Conservation (phyloP, 2,888 invertebrate genomes). For the Drosophila kanekoi region DNA sequence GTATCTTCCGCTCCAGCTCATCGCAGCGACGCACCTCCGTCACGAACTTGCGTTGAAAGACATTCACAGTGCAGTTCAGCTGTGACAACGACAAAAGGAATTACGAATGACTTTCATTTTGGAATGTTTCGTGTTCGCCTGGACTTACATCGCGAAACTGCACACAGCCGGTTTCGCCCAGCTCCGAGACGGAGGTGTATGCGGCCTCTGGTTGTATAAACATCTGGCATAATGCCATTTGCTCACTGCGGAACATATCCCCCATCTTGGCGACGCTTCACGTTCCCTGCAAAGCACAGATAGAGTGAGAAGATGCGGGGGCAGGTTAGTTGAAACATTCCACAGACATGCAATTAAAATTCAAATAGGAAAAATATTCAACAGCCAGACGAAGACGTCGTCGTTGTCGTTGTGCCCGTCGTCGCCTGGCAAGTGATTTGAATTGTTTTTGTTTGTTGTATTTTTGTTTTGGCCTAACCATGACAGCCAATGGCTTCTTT, state of each 20-base stretch:
- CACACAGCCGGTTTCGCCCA: constrained; percentile 97
- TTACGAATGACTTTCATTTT: constrained; percentile 1
- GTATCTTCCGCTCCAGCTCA: constrained; percentile 93
- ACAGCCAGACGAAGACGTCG: constrained; percentile 39
- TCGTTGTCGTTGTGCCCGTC: constrained; percentile 8
- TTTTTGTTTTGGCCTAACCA: constrained; percentile 23
- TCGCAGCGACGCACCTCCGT: constrained; percentile 94
- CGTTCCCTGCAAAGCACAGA: constrained; percentile 59
- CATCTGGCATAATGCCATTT: constrained; percentile 97
- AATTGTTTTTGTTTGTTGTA: constrained; percentile 31
- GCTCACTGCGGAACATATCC: constrained; percentile 94
- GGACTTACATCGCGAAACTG: constrained; percentile 97
- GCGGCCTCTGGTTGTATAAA: constrained; percentile 98
- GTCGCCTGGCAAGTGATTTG: constrained; percentile 20
- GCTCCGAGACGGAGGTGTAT: constrained; percentile 96
- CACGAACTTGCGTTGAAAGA: constrained; percentile 94
- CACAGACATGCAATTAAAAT: constrained; percentile 75
- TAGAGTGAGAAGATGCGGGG: constrained; percentile 1
- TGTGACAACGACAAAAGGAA: constrained; percentile 78
- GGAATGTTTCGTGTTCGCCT: neutral
- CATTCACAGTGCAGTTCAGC: constrained; percentile 92
- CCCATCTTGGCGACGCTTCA: constrained; percentile 87
- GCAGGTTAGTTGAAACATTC: constrained; percentile 49
- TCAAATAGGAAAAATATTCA: constrained; percentile 39
- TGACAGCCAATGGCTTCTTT: constrained; percentile 51